Evolutionary conservation across 2,797 vertebrate genomes (phyloP), one percentile per base, ranked within the genome.

Genomic region (Poecilia velifera): DNA sequence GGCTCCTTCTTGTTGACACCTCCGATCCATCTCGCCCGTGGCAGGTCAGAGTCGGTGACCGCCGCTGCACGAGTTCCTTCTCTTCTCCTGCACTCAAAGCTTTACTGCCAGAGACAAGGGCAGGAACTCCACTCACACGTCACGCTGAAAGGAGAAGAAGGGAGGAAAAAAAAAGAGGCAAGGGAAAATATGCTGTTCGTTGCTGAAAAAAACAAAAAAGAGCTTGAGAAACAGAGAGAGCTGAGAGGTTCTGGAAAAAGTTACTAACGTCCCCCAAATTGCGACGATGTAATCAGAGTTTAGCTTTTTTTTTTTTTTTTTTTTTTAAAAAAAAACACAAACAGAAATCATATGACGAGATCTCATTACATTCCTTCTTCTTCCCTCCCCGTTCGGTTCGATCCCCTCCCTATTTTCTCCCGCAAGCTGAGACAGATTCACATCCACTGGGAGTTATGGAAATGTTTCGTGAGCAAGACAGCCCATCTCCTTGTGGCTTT

Each of bases 371-470:
- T 94, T 94, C 92, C 89, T 93, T 91, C 89, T 87, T 86, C 22
- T 84, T 86, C 87, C 91, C 93, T 94, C 93, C 89, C 91, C 84
- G 71, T 90, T 89, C 64, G 76, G 76, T 76, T 89, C 70, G 76
- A 82, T 85, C 91, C 94, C 94, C 93, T 92, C 93, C 92, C 92
- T 91, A 41, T 88, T 89, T 87, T 91, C 87, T 92, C 90, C 89
- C 94, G 86, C 94, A 95, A 94, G 94, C 91, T 76, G 82, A 88
- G 90, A 92, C 94, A 94, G 87, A 95, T 94, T 92, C 89, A 82
- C 87, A 87, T 82, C 87, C 89, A 91, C 92, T 89, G 82, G 88
- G 80, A 92, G 76, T 89, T 88, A 91, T 87, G 81, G 84, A 87
- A 87, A 80, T 72, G 81, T 87, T 90, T 86, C 76, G 85, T 73